Conservation (phyloP, 2,113 vertebrate species). For the Ovibos moschatus region DNA sequence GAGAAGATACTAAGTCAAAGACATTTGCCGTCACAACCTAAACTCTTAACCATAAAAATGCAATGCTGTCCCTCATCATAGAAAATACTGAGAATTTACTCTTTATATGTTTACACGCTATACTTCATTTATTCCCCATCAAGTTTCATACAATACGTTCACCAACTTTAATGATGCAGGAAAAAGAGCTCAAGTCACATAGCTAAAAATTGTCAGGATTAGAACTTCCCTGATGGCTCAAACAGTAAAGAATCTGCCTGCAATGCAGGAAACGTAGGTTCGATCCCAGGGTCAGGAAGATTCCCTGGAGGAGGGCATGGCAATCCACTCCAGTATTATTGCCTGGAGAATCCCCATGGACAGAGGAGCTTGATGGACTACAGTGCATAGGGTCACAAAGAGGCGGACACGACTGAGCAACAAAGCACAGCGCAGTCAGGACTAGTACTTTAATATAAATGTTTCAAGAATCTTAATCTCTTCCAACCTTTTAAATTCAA, state of each 20-base stretch:
- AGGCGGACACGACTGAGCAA: fast-evolving
- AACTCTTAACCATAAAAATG: background rate
- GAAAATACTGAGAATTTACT: background rate
- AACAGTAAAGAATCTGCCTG: background rate
- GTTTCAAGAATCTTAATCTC: background rate
- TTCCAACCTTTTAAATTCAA: background rate
- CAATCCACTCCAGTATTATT: background rate
- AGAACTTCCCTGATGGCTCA: background rate
- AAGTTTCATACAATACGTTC: background rate
- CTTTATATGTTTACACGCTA: background rate
- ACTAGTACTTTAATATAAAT: background rate
- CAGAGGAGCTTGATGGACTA: background rate
- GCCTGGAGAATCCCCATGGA: background rate
- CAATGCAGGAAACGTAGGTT: background rate
- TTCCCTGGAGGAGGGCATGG: background rate
- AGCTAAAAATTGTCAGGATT: background rate
- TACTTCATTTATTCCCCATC: background rate
- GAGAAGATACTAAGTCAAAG: background rate
- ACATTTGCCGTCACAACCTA: background rate
- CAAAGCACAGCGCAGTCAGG: background rate
- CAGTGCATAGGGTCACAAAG: background rate
- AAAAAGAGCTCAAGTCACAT: background rate
- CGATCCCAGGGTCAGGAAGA: background rate
- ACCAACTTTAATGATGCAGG: background rate
- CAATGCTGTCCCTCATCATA: background rate